A percentile compares a stretch with the other conserved stretches of the same genome.
Evolutionary conservation across 1,140 invertebrate genomes (phyloP).

Genomic region (Panagrolaimus sp.): DNA sequence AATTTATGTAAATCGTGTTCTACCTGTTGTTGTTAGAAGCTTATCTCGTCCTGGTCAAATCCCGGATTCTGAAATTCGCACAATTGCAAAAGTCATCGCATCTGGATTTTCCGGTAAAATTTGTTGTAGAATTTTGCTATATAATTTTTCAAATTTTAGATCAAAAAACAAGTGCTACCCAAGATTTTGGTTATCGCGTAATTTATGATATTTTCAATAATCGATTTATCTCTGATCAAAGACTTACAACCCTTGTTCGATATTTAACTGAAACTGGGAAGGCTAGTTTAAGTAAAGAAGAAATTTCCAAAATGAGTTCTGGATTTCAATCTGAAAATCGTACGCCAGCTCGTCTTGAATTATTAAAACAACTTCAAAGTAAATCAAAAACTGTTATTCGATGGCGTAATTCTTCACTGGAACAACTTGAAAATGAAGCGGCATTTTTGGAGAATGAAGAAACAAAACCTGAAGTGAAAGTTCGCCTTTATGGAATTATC

Average conservation of each 20-base stretch:
- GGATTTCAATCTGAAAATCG: neutral
- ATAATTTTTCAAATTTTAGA: neutral
- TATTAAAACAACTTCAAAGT: constrained; percentile 3
- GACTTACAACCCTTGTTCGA: neutral
- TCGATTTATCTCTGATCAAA: neutral
- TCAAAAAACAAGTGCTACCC: neutral
- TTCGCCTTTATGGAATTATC: neutral
- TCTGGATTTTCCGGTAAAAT: constrained; percentile 1
- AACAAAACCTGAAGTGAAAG: neutral
- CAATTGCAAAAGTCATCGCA: neutral
- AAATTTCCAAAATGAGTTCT: neutral
- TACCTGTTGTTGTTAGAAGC: neutral
- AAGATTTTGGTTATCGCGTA: neutral
- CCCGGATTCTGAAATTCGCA: neutral
- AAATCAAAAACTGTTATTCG: neutral
- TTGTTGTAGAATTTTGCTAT: neutral
- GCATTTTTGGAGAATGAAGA: constrained; percentile 2
- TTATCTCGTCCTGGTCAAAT: neutral
- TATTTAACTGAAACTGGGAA: neutral
- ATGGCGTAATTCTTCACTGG: neutral
- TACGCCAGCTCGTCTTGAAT: neutral
- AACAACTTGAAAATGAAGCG: neutral
- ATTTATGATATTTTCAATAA: neutral
- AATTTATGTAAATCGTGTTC: neutral
- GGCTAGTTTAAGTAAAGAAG: neutral